Conservation (phyloP, 2,888 invertebrate species). For the Luffia ferchaultella region DNA sequence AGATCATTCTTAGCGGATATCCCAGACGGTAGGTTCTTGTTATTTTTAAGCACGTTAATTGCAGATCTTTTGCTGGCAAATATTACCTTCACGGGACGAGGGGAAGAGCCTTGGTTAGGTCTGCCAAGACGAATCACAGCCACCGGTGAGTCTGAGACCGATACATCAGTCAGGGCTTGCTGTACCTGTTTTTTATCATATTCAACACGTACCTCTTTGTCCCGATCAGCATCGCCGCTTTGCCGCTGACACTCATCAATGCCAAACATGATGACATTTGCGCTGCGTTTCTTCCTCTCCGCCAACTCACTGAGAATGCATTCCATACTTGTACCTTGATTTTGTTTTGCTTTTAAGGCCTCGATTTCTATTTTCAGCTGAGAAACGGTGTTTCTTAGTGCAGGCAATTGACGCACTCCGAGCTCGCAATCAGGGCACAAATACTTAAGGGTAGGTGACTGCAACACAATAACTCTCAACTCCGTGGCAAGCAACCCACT, state of each 20-base stretch:
- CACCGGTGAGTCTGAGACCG: conserved; percentile 2
- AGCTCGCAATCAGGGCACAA: conserved; percentile 9
- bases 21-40: conserved; percentile 2
- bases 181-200: conserved; percentile 7
- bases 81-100: conserved; percentile 5
- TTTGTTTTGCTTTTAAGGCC: conserved; percentile 1
- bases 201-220: conserved; percentile 5
- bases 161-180: conserved; percentile 4
- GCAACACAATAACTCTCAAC: too few species aligned
- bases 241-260: too few species aligned
- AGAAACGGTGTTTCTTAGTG: conserved; percentile 3
- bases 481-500: too few species aligned
- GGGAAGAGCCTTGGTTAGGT: conserved; percentile 2
- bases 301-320: conserved; percentile 2
- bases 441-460: too few species aligned
- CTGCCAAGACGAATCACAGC: conserved; percentile 8
- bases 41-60: conserved; percentile 3
- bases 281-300: conserved; percentile 4
- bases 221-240: neutral
- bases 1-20: conserved; percentile 6
- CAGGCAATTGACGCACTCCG: conserved; percentile 7
- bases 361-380: conserved; percentile 3
- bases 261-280: conserved; percentile 7
- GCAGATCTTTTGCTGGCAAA: conserved; percentile 5
- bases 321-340: conserved; percentile 2